Conservation (phyloP, 2,113 vertebrate genomes). For the Ptilorrhoa leucosticta region DNA sequence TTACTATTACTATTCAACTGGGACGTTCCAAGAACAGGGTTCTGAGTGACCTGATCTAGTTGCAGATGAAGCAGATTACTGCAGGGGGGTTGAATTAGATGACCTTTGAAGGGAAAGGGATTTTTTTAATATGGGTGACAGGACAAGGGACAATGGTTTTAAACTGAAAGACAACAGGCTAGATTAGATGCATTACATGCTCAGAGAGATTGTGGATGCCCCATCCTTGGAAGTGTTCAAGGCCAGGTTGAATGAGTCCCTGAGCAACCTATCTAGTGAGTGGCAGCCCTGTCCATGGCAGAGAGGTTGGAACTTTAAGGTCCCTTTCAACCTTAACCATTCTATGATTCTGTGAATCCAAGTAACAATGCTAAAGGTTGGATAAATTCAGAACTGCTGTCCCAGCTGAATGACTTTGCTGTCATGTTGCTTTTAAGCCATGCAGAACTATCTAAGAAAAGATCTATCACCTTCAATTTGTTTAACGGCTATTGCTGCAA, state of each 20-base stretch:
- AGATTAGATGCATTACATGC: background rate
- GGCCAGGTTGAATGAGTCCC: background rate
- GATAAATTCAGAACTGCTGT: background rate
- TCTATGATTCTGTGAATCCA: background rate
- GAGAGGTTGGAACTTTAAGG: background rate
- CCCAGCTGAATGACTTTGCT: background rate
- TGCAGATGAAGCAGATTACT: background rate
- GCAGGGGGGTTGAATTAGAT: background rate
- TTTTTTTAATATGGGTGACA: background rate
- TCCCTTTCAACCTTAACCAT: background rate
- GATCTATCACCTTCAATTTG: background rate
- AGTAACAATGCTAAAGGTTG: background rate
- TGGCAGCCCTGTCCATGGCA: background rate
- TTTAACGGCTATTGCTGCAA: rapidly evolving
- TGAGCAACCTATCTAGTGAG: background rate
- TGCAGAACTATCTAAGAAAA: background rate
- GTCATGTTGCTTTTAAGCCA: background rate
- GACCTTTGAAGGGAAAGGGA: background rate
- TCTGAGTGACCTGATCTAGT: background rate
- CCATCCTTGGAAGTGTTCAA: background rate
- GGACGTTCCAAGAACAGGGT: background rate
- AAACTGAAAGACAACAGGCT: background rate
- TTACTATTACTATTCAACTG: background rate
- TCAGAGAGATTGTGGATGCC: background rate
- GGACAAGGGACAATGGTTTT: background rate